Evolutionary conservation across 2,888 invertebrate genomes (phyloP).

Genomic region (Nemurella pictetii): DNA sequence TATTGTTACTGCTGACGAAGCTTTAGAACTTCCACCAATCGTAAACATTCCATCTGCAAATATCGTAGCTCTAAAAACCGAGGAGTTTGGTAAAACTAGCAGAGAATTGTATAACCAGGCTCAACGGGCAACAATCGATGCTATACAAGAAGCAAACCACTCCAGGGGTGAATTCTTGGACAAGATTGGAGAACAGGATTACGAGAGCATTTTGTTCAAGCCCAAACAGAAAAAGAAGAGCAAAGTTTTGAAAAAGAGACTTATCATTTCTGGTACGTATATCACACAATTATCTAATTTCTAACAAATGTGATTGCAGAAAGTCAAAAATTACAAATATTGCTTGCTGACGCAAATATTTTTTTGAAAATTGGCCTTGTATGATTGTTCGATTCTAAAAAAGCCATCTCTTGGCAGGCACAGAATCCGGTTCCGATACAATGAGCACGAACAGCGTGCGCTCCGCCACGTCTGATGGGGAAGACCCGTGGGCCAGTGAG

Average conservation of each 20-base stretch:
- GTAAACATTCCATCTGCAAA: constrained; percentile 47
- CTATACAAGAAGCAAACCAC: not conserved
- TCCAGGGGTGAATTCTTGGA: constrained; percentile 62
- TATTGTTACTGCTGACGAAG: constrained; percentile 69
- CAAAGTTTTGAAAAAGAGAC: constrained; percentile 50
- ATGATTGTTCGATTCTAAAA: no score
- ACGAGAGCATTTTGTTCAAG: constrained; percentile 69
- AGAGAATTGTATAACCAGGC: constrained; percentile 35
- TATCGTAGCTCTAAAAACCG: constrained; percentile 28
- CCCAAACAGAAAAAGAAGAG: constrained; percentile 57
- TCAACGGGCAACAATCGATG: constrained; percentile 17
- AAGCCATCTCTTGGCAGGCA: constrained; percentile 33
- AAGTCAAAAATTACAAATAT: not conserved
- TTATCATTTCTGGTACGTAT: constrained; percentile 43
- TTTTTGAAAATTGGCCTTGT: not conserved
- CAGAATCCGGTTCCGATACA: constrained; percentile 45
- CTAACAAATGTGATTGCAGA: not conserved
- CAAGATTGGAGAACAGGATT: constrained; percentile 72
- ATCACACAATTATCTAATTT: constrained; percentile 1
- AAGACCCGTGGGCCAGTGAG: constrained; percentile 38
- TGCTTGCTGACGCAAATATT: not conserved
- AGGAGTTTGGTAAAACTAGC: constrained; percentile 18
- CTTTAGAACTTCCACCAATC: constrained; percentile 69
- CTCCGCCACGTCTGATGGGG: constrained; percentile 43
- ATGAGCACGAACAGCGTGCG: constrained; percentile 38